These are phyloP conservation scores for Euschistus heros DNA, from an alignment of 1,140 invertebrate genomes.

Conservation along the genomic window DNA sequence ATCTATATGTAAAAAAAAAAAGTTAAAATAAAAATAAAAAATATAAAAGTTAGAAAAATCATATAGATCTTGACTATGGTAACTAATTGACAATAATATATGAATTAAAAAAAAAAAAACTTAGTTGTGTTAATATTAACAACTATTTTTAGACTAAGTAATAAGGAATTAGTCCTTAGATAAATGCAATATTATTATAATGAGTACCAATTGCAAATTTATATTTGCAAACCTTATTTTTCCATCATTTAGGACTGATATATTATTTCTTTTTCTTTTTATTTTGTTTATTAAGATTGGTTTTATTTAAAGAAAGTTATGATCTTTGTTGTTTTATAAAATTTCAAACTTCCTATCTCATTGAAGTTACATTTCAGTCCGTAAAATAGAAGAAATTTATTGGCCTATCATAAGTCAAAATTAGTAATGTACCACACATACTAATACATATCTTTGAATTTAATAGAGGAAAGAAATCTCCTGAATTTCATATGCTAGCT, in stretches of 20 bases:
- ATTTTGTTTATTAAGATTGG: neutral
- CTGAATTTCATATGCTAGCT: neutral
- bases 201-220: slow-evolving; percentile 1
- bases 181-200: slow-evolving; percentile 5
- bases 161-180: slow-evolving; percentile 4
- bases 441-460: no score
- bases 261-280: neutral
- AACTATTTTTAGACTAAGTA: neutral
- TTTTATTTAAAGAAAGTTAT: neutral
- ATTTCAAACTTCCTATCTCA: neutral
- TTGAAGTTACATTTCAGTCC: neutral
- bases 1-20: slow-evolving; percentile 1
- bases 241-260: neutral
- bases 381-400: no score
- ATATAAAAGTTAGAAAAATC: neutral
- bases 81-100: neutral
- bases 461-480: no score
- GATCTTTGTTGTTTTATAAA: neutral
- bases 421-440: no score
- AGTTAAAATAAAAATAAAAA: slow-evolving; percentile 2
- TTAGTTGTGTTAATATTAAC: neutral
- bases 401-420: no score
- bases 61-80: neutral
- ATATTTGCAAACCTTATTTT: neutral
- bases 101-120: slow-evolving; percentile 5